These are phyloP conservation scores for Chionis minor DNA, from an alignment of 2,113 vertebrate species.

Conservation along the genomic window DNA sequence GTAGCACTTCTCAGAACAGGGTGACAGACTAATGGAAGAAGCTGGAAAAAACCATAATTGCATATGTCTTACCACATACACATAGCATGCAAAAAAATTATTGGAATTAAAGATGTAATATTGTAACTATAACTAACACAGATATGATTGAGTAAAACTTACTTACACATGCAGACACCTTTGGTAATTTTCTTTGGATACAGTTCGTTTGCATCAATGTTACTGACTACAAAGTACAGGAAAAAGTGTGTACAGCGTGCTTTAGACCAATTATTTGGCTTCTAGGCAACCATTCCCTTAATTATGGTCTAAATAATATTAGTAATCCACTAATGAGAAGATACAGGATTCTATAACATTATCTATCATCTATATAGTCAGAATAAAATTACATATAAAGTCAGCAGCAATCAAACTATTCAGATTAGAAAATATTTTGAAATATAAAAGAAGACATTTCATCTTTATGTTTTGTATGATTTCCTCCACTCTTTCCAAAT, in stretches of 20 bases:
- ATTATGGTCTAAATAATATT: not conserved
- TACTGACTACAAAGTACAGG: not conserved
- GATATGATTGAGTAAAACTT: not conserved
- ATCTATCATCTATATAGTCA: not conserved
- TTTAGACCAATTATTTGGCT: not conserved
- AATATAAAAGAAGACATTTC: not conserved
- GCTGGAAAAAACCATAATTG: not conserved
- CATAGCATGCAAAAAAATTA: fast-evolving
- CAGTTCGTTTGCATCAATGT: not conserved
- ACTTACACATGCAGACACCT: not conserved
- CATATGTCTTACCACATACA: fast-evolving
- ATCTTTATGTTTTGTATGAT: not conserved
- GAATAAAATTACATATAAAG: not conserved
- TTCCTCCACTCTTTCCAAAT: not conserved
- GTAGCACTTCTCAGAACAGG: not conserved
- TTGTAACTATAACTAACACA: not conserved
- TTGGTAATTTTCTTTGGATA: not conserved
- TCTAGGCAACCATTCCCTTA: not conserved
- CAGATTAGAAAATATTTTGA: not conserved
- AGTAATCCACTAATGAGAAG: not conserved
- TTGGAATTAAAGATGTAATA: not conserved
- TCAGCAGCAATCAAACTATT: not conserved
- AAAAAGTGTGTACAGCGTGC: not conserved
- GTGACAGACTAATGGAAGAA: not conserved
- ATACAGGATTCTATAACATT: not conserved